Evolutionary conservation across 2,888 invertebrate species (phyloP).

Genomic region (Hyposoter didymator): DNA sequence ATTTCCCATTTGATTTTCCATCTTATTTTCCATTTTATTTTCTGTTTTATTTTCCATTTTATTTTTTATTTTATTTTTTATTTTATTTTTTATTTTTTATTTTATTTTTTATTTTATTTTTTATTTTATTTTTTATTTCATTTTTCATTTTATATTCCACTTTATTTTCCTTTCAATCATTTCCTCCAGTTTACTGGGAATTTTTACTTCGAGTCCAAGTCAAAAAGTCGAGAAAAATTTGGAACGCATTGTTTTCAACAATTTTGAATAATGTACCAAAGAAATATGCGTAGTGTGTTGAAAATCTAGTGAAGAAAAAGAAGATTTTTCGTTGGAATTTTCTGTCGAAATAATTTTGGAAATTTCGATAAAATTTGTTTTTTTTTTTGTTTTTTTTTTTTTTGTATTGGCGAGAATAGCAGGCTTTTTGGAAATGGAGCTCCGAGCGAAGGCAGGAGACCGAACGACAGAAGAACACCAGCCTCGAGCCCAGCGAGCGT

Average conservation of each 20-base stretch:
- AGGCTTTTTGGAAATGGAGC: constrained; percentile 83
- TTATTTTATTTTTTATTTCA: constrained; percentile 11
- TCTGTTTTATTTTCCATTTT: too few species aligned
- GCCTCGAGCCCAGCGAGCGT: constrained; percentile 90
- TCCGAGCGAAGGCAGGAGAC: constrained; percentile 77
- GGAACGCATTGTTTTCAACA: background rate
- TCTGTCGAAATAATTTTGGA: background rate
- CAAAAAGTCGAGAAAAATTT: background rate
- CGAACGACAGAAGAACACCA: constrained; percentile 90
- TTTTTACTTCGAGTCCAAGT: background rate
- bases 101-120: background rate
- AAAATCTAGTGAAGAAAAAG: background rate
- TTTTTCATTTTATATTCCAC: too few species aligned
- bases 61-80: too few species aligned
- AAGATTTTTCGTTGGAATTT: background rate
- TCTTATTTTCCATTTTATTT: background rate
- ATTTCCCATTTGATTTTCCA: too few species aligned
- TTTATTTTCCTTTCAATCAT: too few species aligned
- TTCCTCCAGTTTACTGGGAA: background rate
- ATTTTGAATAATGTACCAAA: background rate
- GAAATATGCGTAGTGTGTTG: background rate
- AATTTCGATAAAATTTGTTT: constrained; percentile 1
- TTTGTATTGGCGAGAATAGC: constrained; percentile 27
- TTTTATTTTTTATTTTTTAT: too few species aligned
- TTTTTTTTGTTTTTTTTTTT: background rate